These are phyloP conservation scores for Peromyscus polionotus DNA, from an alignment of 2,113 vertebrate species.

Conservation along the genomic window DNA sequence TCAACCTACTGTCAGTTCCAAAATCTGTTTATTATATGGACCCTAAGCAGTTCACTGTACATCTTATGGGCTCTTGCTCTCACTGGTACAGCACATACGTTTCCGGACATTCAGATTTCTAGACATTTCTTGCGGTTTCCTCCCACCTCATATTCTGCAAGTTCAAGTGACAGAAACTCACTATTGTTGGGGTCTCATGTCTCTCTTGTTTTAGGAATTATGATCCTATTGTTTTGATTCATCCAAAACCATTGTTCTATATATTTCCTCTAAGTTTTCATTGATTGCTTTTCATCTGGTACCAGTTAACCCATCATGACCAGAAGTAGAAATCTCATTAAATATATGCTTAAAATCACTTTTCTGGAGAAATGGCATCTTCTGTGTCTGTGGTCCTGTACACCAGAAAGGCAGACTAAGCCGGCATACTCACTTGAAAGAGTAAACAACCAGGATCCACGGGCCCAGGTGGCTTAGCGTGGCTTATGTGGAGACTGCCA, in stretches of 20 bases:
- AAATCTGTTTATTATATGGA: background rate
- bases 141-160: background rate
- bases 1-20: background rate
- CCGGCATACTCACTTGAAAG: slow-evolving; percentile 22
- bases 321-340: slow-evolving; percentile 17
- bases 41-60: background rate
- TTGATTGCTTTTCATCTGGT: slow-evolving; percentile 13
- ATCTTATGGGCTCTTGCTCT: background rate
- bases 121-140: background rate
- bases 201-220: background rate
- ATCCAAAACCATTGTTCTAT: background rate
- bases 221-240: background rate
- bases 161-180: background rate
- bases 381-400: background rate
- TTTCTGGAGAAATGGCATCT: slow-evolving; percentile 3
- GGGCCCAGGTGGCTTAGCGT: background rate
- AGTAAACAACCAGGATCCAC: background rate
- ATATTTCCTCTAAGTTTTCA: background rate
- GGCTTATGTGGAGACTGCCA: background rate
- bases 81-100: background rate
- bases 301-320: background rate
- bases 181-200: background rate
- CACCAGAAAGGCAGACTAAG: background rate
- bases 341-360: background rate
- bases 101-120: background rate